Percentiles rank a stretch among this genome's conserved stretches.
Evolutionary conservation across 2,888 invertebrate species (phyloP).

Genomic region (Caenorhabditis afra): DNA sequence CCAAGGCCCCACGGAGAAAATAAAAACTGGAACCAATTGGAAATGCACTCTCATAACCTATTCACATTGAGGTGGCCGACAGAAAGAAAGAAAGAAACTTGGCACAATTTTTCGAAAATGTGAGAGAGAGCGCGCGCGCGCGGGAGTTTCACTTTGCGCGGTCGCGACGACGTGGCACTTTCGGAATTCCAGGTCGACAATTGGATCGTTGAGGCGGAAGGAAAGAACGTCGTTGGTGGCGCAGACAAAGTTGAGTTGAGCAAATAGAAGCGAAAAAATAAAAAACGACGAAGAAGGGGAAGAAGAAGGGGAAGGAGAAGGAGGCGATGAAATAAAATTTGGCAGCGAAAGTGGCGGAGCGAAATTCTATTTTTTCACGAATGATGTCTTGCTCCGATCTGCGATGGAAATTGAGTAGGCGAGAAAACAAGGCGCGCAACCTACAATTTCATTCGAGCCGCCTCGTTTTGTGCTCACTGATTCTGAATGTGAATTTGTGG

Average conservation of each 20-base stretch:
- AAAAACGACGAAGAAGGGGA: slow-evolving; percentile 13
- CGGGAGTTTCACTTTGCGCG: no score
- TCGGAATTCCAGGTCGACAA: slow-evolving; percentile 36
- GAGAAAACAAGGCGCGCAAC: slow-evolving; percentile 30
- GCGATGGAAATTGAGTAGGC: slow-evolving; percentile 48
- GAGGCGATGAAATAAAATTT: slow-evolving; percentile 53
- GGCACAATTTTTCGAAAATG: not conserved
- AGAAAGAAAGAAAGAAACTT: not conserved
- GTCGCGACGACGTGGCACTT: no score
- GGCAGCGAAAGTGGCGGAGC: slow-evolving; percentile 13
- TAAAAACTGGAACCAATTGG: not conserved
- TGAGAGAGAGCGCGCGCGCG: not conserved
- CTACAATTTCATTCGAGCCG: slow-evolving; percentile 33
- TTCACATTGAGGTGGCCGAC: not conserved
- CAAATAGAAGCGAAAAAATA: slow-evolving; percentile 23
- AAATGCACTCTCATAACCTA: slow-evolving; percentile 9
- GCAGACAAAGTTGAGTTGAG: no score
- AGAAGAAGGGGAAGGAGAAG: slow-evolving; percentile 3
- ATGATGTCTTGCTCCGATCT: slow-evolving; percentile 31
- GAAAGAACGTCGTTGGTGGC: slow-evolving; percentile 31
- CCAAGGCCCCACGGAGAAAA: no score
- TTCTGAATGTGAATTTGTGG: no score
- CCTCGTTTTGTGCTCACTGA: not conserved
- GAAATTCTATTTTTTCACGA: slow-evolving; percentile 49
- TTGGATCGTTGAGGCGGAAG: slow-evolving; percentile 46